Evolutionary conservation across 2,888 invertebrate genomes (phyloP).

Genomic region (Fabriciana adippe): DNA sequence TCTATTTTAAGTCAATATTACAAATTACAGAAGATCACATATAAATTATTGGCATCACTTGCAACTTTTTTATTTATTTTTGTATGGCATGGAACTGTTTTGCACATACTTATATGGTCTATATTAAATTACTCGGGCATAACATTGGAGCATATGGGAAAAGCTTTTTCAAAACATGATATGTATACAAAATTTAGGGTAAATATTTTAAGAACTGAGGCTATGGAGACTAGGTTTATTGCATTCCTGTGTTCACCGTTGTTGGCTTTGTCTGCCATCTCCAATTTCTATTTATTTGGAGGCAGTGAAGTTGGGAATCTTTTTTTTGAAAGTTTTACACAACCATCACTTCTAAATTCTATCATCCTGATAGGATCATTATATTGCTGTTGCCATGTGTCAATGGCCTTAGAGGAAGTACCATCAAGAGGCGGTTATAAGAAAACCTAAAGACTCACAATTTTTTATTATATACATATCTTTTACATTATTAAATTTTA

Average conservation of each 20-base stretch:
- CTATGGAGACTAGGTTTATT: constrained; percentile 83
- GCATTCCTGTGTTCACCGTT: constrained; percentile 88
- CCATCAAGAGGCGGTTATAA: constrained; percentile 57
- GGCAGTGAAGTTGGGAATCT: constrained; percentile 88
- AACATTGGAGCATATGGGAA: constrained; percentile 85
- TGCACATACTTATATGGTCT: constrained; percentile 92
- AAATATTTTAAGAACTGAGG: constrained; percentile 61
- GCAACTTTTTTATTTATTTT: constrained; percentile 91
- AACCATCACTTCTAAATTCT: constrained; percentile 60
- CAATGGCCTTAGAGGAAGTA: constrained; percentile 67
- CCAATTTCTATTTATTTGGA: constrained; percentile 94
- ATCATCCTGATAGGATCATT: constrained; percentile 58
- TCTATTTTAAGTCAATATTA: constrained; percentile 55
- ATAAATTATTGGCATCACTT: constrained; percentile 87
- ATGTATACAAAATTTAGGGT: constrained; percentile 71
- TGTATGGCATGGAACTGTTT: constrained; percentile 94
- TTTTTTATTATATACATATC: background rate
- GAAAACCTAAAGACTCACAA: background rate
- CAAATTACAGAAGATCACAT: constrained; percentile 62
- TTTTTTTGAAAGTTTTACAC: constrained; percentile 83
- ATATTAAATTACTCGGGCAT: constrained; percentile 92
- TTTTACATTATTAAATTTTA: background rate
- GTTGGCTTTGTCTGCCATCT: constrained; percentile 89
- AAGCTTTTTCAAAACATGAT: constrained; percentile 67
- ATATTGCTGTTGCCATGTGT: constrained; percentile 75